These are phyloP conservation scores for Synanthedon formicaeformis DNA, from an alignment of 2,888 invertebrate species.

Conservation along the genomic window DNA sequence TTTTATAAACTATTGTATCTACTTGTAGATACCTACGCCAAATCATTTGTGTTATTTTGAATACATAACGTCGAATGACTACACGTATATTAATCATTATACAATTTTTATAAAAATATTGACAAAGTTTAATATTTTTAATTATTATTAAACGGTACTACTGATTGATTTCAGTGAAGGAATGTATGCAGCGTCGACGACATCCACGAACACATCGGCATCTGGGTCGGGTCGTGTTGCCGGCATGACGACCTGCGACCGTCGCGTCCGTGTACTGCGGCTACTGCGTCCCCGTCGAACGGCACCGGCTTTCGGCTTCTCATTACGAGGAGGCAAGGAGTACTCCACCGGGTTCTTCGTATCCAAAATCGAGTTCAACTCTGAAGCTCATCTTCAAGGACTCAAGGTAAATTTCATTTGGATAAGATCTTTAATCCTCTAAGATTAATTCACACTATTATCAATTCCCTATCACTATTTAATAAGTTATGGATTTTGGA, in stretches of 20 bases:
- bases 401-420: constrained; percentile 75
- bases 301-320: constrained; percentile 81
- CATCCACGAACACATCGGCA: constrained; percentile 51
- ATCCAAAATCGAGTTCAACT: constrained; percentile 86
- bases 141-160: too few species aligned
- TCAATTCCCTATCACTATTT: too few species aligned
- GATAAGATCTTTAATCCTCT: background rate
- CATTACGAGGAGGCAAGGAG: constrained; percentile 87
- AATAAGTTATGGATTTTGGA: too few species aligned
- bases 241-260: constrained; percentile 27
- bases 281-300: constrained; percentile 55
- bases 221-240: constrained; percentile 33
- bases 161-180: constrained; percentile 4
- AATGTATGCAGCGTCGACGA: constrained; percentile 51
- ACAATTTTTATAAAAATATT: too few species aligned
- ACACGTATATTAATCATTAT: too few species aligned
- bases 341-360: constrained; percentile 94
- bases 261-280: constrained; percentile 53
- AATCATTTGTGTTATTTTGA: too few species aligned
- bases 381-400: constrained; percentile 89
- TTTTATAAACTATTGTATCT: too few species aligned
- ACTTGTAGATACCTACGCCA: too few species aligned
- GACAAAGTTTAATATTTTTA: too few species aligned
- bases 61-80: too few species aligned
- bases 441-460: background rate